Base-by-base conservation (phyloP, 1,140 invertebrate genomes). In the Tribolium madens region DNA sequence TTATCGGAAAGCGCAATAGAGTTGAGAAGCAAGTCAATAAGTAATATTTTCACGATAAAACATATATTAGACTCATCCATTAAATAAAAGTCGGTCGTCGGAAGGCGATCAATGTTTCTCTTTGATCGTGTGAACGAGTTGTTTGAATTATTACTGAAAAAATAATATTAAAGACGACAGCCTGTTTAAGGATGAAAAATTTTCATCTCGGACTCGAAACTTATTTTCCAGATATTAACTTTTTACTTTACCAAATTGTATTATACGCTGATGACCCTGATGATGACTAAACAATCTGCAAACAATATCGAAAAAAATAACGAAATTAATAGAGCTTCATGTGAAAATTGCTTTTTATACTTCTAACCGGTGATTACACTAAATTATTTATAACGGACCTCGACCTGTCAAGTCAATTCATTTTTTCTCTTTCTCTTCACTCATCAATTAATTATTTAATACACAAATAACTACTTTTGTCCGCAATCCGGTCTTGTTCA, bases 381-480 rank as follows among this genome's bases (percentile, higher is more conserved):
- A 64, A 64, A 64, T 64, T 64, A 64, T 64, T 64, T 64, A 64
- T 64, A 64, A 64, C 57, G 57, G 57, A 12, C n/a, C n/a, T 12
- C 10, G 57, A 42, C 57, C 57, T 64, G 57, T 64, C 57, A 64
- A 64, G 57, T 64, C 57, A 33, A 64, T 64, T 26, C 57, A 64
- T 64, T 64, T 64, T 64, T 33, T 64, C 36, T 42, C n/a, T 64
- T 26, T 64, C 57, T 64, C 12, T 36, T 33, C 57, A 33, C 57
- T 64, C 57, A 64, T 64, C 57, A 64, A 64, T 64, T 64, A 64
- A 64, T 64, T 64, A 64, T 64, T 64, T 64, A 64, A 64, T 64
- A 64, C 57, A 64, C 57, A 64, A 64, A 64, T 64, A 64, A 64
- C 36, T 64, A 64, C 57, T 64, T 64, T 64, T 64, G 57, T 64